Base-by-base conservation (phyloP, 1,140 invertebrate species). In the Oppia nitens region DNA sequence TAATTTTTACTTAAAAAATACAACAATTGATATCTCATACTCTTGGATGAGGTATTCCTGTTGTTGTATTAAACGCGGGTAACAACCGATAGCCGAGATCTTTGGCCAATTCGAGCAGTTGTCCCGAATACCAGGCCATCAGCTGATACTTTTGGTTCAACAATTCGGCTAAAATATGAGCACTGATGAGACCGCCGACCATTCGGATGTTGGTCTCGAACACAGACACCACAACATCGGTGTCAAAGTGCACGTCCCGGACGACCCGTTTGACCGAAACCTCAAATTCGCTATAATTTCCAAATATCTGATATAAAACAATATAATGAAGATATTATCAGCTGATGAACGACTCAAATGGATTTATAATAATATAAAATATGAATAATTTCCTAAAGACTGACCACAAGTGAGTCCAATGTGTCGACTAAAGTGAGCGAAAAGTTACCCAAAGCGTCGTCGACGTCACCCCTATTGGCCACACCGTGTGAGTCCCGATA, bases 201-300 rank as follows among this genome's bases (percentile, higher is more conserved):
- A 98, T 84, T 61, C 94, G 76, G 66, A 98, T 98, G 71, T 98
- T 98, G 12, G 92, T 96, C 75, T 98, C 94, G 75, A 98, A 98
- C 6, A 98, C 87, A 1, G 92, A 97, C 17, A 98, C 93, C 61
- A 94, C 81, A 58, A 98, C 80, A 75, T 98, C 90, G 63, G 80
- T 85, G 72, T 98, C 89, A 73, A 98, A 97, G 60, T 75, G 80
- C 14, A 96, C 85, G 73, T 90, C 82, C 62, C 75, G 77, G 56
- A 93, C 82, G 21, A 97, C 82, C 60, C 90, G 74, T 72, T 83
- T 82, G 0, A 95, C 83, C 47, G 89, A 90, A 67, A 80, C 78
- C 70, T 94, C 93, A 75, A 98, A 98, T 75, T 96, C 90, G 59
- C 85, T 82, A 63, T 94, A 80, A 73, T 95, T 87, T 9, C 90